Percentiles rank a stretch among this genome's conserved stretches.
Evolutionary conservation across 2,888 invertebrate species (phyloP).

Genomic region (Morpho deidamia): DNA sequence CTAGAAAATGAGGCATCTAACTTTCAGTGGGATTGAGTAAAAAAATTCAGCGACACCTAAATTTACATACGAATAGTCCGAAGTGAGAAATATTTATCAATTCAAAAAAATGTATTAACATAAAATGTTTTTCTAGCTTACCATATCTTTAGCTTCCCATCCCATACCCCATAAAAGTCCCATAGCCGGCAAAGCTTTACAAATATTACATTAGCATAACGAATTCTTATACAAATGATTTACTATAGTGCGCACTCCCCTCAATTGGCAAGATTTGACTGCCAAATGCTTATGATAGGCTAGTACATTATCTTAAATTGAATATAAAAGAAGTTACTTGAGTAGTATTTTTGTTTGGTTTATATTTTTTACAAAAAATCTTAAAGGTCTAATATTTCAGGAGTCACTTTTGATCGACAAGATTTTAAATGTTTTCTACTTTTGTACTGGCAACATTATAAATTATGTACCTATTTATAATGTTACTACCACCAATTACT

Average conservation of each 20-base stretch:
- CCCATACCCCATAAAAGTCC: conserved; percentile 28
- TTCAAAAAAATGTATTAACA: background rate
- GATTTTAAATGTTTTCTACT: no score
- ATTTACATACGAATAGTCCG: background rate
- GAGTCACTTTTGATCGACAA: no score
- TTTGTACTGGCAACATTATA: no score
- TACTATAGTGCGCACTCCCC: conserved; percentile 32
- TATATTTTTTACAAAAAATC: background rate
- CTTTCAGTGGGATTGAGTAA: no score
- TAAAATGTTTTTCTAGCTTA: conserved; percentile 17
- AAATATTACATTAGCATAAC: conserved; percentile 40
- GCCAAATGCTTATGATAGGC: conserved; percentile 30
- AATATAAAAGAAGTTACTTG: conserved; percentile 10
- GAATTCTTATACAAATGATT: conserved; percentile 30
- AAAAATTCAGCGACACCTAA: no score
- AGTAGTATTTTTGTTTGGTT: background rate
- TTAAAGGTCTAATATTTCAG: no score
- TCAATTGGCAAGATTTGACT: conserved; percentile 35
- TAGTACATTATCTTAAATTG: conserved; percentile 19
- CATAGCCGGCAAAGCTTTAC: conserved; percentile 29
- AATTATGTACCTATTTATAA: no score
- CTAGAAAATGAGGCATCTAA: no score
- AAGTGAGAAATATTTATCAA: background rate
- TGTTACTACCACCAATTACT: no score
- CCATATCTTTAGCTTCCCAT: conserved; percentile 11